phyloP scores from a whole-genome alignment of 1,140 invertebrate genomes.

The Euglossa dilemma region DNA sequence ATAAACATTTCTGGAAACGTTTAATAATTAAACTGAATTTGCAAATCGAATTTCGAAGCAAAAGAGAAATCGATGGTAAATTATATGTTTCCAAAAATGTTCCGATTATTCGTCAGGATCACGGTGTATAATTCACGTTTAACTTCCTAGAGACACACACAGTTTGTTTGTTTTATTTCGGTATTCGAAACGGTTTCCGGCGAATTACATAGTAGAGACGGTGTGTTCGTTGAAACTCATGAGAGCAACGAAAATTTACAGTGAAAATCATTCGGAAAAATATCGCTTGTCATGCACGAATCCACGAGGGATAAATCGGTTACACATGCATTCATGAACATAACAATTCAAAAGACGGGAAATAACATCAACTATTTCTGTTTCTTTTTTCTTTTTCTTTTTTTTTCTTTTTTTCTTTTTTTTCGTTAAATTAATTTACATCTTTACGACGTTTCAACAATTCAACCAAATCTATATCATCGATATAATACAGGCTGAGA shows the following conservation, averaged over 20 bases:
- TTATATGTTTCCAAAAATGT: constrained; percentile 25
- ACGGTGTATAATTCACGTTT: constrained; percentile 15
- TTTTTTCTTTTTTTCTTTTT: too few species aligned
- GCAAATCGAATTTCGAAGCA: not conserved
- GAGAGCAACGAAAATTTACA: constrained; percentile 1
- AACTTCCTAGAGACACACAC: not conserved
- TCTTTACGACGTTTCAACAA: constrained; percentile 29
- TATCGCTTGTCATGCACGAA: not conserved
- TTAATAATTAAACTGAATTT: not conserved
- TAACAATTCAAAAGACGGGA: constrained; percentile 30
- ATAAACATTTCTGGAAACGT: constrained; percentile 20
- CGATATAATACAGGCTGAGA: constrained; percentile 15
- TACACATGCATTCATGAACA: not conserved
- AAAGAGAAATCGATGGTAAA: not conserved
- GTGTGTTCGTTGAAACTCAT: constrained; percentile 6
- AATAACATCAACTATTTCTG: constrained; percentile 37
- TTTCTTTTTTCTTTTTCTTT: not conserved
- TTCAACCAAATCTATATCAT: constrained; percentile 22
- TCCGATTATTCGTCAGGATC: constrained; percentile 3
- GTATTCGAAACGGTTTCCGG: not conserved
- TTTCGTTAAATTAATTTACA: constrained; percentile 38
- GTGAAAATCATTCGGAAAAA: constrained; percentile 10
- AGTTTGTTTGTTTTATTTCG: constrained; percentile 1
- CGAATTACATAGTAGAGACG: constrained; percentile 9
- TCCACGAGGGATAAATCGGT: not conserved